A percentile compares a stretch with the other conserved stretches of the same genome.
These are phyloP conservation scores for Scomber scombrus DNA, from an alignment of 2,113 vertebrate species.

Conservation along the genomic window DNA sequence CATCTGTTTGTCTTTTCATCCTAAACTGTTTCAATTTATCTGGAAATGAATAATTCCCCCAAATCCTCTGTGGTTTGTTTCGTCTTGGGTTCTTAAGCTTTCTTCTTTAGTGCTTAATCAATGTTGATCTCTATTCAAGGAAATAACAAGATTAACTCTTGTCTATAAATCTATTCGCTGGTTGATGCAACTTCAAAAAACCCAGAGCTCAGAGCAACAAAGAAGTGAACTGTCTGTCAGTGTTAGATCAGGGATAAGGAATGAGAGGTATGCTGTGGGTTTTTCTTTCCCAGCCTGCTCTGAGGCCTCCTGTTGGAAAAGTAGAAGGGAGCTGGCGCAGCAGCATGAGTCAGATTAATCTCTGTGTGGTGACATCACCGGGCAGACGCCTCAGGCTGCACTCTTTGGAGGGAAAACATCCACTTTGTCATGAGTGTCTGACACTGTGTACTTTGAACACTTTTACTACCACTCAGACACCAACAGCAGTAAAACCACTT, in stretches of 20 bases:
- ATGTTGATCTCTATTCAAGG: neutral
- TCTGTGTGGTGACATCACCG: constrained; percentile 57
- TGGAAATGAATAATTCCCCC: neutral
- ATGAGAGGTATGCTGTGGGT: constrained; percentile 62
- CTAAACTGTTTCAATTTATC: neutral
- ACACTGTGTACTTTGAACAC: constrained; percentile 15
- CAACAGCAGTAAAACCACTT: too few relatives aligned
- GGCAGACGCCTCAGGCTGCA: constrained; percentile 42
- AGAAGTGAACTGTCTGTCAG: constrained; percentile 33
- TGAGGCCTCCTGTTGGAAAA: constrained; percentile 47
- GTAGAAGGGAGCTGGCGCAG: constrained; percentile 7
- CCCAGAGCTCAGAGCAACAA: constrained; percentile 44
- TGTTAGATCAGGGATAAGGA: constrained; percentile 54
- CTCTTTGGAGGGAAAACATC: constrained; percentile 41
- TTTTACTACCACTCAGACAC: constrained; percentile 36
- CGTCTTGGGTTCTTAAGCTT: neutral
- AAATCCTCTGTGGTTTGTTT: constrained; percentile 25
- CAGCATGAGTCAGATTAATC: constrained; percentile 64
- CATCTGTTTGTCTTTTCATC: neutral
- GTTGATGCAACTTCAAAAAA: constrained; percentile 53
- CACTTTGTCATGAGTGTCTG: constrained; percentile 33
- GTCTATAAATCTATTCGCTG: constrained; percentile 44
- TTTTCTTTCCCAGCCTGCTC: constrained; percentile 39
- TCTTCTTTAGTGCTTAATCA: neutral
- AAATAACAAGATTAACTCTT: constrained; percentile 23